Evolutionary conservation across 2,113 vertebrate genomes (phyloP), one percentile per base, ranked within the genome.

Genomic region (Coptodon rendalli): DNA sequence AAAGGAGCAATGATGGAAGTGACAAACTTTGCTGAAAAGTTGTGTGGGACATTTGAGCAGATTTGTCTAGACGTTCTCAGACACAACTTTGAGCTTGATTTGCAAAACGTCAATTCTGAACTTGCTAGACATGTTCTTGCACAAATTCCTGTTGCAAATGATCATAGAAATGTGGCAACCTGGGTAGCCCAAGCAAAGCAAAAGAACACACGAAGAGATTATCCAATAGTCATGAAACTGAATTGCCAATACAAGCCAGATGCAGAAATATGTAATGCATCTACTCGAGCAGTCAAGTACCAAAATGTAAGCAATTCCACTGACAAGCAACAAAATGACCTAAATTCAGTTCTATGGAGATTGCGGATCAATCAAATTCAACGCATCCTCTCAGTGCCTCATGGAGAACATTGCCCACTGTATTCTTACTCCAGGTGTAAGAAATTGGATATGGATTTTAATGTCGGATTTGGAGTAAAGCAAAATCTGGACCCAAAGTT

Each of bases 41-140:
- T 91, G 57, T 89, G 87, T 87, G 90, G 90, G 9, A 82, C 81
- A 53, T 91, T 87, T 87, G 85, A 89, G 13, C 50, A 87, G 57
- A 89, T 89, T 61, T 89, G 73, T 87, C 38, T 87, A 7, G 90
- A 89, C 1, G 14, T 91, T 36, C 27, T 91, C n/a, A 29, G n/a
- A 71, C 84, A 91, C 85, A 89, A 89, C 83, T 66, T 91, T 50
- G 78, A 87, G 40, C 11, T 84, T 53, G 84, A 19, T 59, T 71
- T 40, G 11, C 66, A 82, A 53, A 45, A 3, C n/a, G 19, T 34
- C 31, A 31, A 89, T 68, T 78, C 76, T 17, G 84, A 89, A 12
- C 19, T 82, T 22, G 19, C 56, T 6, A 57, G 7, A 34, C 56
- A 27, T 16, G 43, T 89, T 59, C 9, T 86, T 27, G 45, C 17